These are phyloP conservation scores for Clarias batrachus DNA, from an alignment of 2,113 vertebrate species.

Conservation along the genomic window DNA sequence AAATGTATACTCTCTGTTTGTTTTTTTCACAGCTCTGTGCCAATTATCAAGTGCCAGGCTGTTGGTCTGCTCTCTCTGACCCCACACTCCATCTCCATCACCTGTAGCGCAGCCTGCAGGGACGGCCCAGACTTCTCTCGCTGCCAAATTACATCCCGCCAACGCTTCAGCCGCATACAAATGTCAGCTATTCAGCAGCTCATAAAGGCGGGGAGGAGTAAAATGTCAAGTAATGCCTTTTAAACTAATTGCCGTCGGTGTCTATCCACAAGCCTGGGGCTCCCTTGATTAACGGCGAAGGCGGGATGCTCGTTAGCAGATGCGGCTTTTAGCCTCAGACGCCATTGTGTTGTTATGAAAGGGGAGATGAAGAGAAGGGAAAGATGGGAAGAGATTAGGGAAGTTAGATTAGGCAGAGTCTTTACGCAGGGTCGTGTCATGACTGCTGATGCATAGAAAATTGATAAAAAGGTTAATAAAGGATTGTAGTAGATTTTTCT, in stretches of 20 bases:
- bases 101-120: constrained; percentile 41
- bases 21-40: constrained; percentile 49
- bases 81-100: constrained; percentile 38
- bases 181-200: constrained; percentile 70
- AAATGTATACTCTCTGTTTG: no score
- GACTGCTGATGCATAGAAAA: neutral
- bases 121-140: constrained; percentile 41
- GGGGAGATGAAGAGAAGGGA: neutral
- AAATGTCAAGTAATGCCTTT: constrained; percentile 75
- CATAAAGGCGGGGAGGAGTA: constrained; percentile 59
- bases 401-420: constrained; percentile 6
- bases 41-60: constrained; percentile 53
- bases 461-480: neutral
- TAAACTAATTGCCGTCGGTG: constrained; percentile 70
- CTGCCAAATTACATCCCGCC: constrained; percentile 63
- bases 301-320: constrained; percentile 38
- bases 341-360: constrained; percentile 21
- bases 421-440: neutral
- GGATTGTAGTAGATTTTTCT: neutral
- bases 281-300: constrained; percentile 58
- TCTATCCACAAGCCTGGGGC: constrained; percentile 58
- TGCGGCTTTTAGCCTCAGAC: constrained; percentile 17
- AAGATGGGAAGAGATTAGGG: neutral
- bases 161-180: constrained; percentile 62
- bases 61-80: constrained; percentile 47